Percentiles rank a stretch among this genome's conserved stretches.
phyloP scores from a whole-genome alignment of 1,140 invertebrate species.

The Lordiphosa stackelbergi region DNA sequence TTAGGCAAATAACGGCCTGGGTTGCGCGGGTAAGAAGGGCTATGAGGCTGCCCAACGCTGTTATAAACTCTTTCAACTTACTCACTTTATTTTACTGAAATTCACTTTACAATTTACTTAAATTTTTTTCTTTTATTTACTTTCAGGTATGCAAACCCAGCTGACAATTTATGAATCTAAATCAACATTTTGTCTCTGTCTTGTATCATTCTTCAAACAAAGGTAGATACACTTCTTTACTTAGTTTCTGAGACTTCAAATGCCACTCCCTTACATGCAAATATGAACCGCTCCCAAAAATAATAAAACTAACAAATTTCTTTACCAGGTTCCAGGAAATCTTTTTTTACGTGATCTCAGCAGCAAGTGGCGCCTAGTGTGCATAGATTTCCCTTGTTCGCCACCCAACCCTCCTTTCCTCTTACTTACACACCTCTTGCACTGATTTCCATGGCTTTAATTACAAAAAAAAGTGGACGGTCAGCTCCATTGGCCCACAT shows the following conservation, averaged over 20 bases:
- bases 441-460: conserved; percentile 14
- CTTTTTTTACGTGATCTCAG: conserved; percentile 8
- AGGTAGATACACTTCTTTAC: not conserved
- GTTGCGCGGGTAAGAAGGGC: too few species aligned
- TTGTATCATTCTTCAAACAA: not conserved
- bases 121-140: not conserved
- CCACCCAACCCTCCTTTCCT: not conserved
- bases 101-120: not conserved
- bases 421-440: not conserved
- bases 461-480: conserved; percentile 13
- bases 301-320: too few species aligned
- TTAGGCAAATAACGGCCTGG: too few species aligned
- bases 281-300: conserved; percentile 8
- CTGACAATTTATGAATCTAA: not conserved
- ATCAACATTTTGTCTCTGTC: not conserved
- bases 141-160: not conserved
- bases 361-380: conserved; percentile 6
- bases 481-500: conserved; percentile 12
- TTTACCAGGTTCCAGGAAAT: conserved; percentile 6
- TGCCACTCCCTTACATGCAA: not conserved
- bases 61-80: too few species aligned
- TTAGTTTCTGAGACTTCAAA: not conserved
- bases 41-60: too few species aligned
- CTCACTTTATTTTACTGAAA: too few species aligned
- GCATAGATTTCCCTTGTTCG: not conserved